These are phyloP conservation scores for Perognathus longimembris DNA, from an alignment of 2,113 vertebrate genomes.

Conservation along the genomic window DNA sequence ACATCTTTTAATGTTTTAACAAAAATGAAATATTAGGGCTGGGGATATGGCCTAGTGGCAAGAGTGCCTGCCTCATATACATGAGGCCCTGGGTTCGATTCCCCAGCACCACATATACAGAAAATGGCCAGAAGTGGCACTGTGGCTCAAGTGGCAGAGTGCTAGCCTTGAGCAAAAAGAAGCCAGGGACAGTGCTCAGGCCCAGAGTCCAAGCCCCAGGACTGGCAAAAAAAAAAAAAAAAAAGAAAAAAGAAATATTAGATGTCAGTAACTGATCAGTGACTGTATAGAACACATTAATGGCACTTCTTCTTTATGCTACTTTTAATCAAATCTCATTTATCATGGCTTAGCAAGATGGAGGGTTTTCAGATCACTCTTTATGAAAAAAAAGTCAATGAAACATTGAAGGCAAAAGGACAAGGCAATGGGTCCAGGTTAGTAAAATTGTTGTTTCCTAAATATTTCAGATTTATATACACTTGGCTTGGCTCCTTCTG, in stretches of 20 bases:
- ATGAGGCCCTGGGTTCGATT: too few relatives aligned
- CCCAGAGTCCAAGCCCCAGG: too few relatives aligned
- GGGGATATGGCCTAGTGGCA: too few relatives aligned
- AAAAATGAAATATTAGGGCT: constrained; percentile 88
- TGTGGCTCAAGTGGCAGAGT: too few relatives aligned
- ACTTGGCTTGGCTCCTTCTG: not conserved
- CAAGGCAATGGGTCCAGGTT: constrained; percentile 80
- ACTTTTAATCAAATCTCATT: constrained; percentile 85
- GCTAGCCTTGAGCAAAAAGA: too few relatives aligned
- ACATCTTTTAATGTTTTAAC: constrained; percentile 84
- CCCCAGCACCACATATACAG: too few relatives aligned
- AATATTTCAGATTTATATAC: not conserved
- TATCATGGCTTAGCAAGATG: constrained; percentile 83
- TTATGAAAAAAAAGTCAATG: constrained; percentile 78
- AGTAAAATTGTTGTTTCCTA: constrained; percentile 75
- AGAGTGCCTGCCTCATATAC: too few relatives aligned
- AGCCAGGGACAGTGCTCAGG: too few relatives aligned
- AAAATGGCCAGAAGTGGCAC: too few relatives aligned
- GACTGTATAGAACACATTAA: constrained; percentile 88
- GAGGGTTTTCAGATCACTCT: constrained; percentile 82
- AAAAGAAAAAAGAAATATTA: too few relatives aligned
- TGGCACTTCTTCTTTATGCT: constrained; percentile 84
- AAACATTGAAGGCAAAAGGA: constrained; percentile 82
- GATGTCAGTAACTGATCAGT: too few relatives aligned
- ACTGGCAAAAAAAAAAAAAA: too few relatives aligned